Conservation (phyloP, 2,797 vertebrate genomes). For the Emys orbicularis region DNA sequence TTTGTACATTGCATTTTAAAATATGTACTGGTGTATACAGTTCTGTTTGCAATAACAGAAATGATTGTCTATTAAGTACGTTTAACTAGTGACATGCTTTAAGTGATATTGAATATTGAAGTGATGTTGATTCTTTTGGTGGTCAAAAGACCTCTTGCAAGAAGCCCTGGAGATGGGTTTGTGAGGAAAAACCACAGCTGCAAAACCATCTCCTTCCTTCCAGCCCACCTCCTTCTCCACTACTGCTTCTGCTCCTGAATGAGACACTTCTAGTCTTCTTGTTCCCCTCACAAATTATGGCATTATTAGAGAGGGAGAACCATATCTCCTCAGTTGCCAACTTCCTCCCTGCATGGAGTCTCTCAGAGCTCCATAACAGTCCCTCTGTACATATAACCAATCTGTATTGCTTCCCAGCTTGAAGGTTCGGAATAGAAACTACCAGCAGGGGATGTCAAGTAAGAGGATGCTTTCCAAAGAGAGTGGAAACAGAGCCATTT, state of each 20-base stretch:
- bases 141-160: slow-evolving; percentile 57
- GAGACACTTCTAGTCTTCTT: background rate
- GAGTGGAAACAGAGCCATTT: background rate
- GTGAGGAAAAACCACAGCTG: slow-evolving; percentile 54
- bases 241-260: background rate
- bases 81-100: background rate
- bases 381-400: background rate
- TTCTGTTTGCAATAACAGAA: background rate
- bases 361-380: background rate
- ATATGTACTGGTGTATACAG: background rate
- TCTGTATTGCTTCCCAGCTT: background rate
- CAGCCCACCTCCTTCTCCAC: background rate
- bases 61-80: background rate
- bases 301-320: background rate
- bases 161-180: slow-evolving; percentile 59
- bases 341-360: background rate
- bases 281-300: background rate
- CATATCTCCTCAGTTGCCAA: background rate
- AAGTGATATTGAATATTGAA: slow-evolving; percentile 55
- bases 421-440: background rate
- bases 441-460: background rate
- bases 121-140: slow-evolving; percentile 17
- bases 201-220: background rate
- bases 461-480: background rate
- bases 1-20: background rate